A percentile compares a stretch with the other conserved stretches of the same genome.
Conservation (phyloP, 2,888 invertebrate genomes). For the Drosophila quinaria region DNA sequence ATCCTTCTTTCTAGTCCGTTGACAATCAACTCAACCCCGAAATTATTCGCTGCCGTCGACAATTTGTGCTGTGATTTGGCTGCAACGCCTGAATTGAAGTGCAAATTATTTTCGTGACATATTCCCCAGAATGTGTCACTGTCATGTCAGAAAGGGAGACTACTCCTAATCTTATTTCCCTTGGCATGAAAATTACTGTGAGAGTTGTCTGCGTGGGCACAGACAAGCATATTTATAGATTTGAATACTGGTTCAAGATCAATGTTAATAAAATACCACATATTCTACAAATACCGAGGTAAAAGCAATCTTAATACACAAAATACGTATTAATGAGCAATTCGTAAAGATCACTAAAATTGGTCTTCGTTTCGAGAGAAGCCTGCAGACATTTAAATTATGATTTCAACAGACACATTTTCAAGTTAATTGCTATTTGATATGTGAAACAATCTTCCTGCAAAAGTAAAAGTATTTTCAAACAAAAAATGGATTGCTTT, state of each 20-base stretch:
- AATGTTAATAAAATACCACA: conserved; percentile 24
- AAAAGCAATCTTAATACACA: not conserved
- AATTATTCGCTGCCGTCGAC: conserved; percentile 59
- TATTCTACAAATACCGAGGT: not conserved
- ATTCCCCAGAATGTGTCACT: conserved; percentile 33
- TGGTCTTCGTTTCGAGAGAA: not conserved
- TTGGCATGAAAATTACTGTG: not conserved
- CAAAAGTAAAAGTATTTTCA: too few species aligned
- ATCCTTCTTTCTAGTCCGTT: conserved; percentile 70
- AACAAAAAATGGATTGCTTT: too few species aligned
- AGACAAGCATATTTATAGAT: not conserved
- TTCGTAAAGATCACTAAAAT: not conserved
- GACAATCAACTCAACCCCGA: conserved; percentile 66
- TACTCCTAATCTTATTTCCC: not conserved
- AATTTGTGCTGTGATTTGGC: conserved; percentile 24
- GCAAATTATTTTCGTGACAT: conserved; percentile 52
- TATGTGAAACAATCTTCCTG: too few species aligned
- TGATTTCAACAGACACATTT: too few species aligned
- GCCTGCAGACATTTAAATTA: too few species aligned
- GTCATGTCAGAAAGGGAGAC: not conserved
- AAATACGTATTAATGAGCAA: not conserved
- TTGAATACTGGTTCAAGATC: conserved; percentile 33
- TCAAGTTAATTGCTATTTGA: too few species aligned
- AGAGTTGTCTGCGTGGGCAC: not conserved
- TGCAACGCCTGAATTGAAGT: conserved; percentile 54